phyloP scores from a whole-genome alignment of 30 jellyfish, hydroid and myxozoan genomes.

The Aurelia sp. region DNA sequence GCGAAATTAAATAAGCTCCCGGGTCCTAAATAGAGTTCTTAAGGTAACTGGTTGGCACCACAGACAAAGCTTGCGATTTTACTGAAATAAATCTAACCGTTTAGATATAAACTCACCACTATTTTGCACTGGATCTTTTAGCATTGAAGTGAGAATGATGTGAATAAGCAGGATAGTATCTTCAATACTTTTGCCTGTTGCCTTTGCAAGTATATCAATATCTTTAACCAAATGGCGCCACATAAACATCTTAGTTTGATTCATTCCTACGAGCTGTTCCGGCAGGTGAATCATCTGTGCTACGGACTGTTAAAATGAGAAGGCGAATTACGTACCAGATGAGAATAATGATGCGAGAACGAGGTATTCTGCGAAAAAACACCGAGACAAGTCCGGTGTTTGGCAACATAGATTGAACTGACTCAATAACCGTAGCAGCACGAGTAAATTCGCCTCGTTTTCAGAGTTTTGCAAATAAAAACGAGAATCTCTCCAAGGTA shows the following conservation, averaged over 20 bases:
- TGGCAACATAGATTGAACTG: no score
- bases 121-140: neutral
- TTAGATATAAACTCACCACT: neutral
- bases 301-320: constrained; percentile 10
- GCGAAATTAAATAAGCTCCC: no score
- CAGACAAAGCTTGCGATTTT: no score
- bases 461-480: no score
- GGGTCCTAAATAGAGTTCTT: no score
- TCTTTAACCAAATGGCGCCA: constrained; percentile 57
- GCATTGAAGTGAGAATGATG: constrained; percentile 32
- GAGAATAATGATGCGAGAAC: no score
- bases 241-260: constrained; percentile 25
- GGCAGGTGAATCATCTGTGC: constrained; percentile 36
- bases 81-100: neutral
- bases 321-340: neutral
- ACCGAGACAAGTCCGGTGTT: no score
- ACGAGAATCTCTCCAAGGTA: no score
- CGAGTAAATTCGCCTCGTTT: no score
- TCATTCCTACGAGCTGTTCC: neutral
- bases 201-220: constrained; percentile 39
- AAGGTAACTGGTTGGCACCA: no score
- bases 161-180: constrained; percentile 51
- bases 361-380: no score
- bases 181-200: constrained; percentile 54
- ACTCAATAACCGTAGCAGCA: no score